Base-by-base conservation (phyloP, 1,140 invertebrate species). In the Adoxophyes honmai region DNA sequence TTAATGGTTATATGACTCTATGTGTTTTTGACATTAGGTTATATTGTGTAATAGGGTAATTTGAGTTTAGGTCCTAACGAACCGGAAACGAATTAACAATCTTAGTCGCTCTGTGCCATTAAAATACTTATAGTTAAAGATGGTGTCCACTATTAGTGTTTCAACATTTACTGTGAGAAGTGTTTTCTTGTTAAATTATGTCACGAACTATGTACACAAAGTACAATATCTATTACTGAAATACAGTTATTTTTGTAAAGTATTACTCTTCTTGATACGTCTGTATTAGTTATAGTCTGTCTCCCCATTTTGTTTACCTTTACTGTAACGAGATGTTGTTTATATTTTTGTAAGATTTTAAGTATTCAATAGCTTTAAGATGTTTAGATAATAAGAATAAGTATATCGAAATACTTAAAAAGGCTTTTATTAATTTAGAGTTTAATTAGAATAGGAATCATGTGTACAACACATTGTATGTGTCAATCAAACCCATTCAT, bases 101-200 rank as follows among this genome's bases (percentile, higher is more conserved):
- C 18, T 42, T 60, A 66, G 59, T 66, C 65, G 42, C 51, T 67
- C 61, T 64, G 70, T 75, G 72, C 72, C 72, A 73, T 78, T 69
- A 51, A 56, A 66, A 48, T 21, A n/a, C 42, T 48, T 21, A 48
- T n/a, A 7, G 42, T n/a, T n/a, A 48, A 21, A 48, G 21, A 48
- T 48, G n/a, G 21, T 11, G 21, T 28, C 6, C n/a, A 28, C n/a
- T 21, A 11, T 8, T 21, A 48, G n/a, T 48, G 14, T 48, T 21
- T 28, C 7, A 2, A 48, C 42, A 16, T 48, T 15, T 13, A 6
- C 6, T 42, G 15, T 21, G n/a, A 2, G 21, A 28, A 67, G 62
- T 64, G 59, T 57, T 57, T 54, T 66, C 53, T 42, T 57, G 10
- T 48, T 28, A 9, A 15, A 55, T 48, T 16, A 34, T 55, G 33